Base-by-base conservation (phyloP, 2,888 invertebrate species). In the Dichetophora obliterata region DNA sequence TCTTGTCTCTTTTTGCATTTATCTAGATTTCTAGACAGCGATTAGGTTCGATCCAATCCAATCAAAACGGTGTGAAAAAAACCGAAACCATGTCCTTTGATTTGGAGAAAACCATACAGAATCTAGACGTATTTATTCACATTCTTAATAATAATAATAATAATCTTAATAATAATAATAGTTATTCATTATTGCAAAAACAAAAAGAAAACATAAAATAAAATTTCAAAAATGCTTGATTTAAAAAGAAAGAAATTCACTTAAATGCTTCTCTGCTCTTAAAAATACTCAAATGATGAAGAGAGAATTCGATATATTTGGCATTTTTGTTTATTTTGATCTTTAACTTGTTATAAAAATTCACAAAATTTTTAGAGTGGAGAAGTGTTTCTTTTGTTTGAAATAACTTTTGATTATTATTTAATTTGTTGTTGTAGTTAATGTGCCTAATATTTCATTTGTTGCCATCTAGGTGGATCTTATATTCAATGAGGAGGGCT, bases 401-500 rank as follows among this genome's bases (percentile, higher is more conserved):
- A 63, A 37, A 72, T n/a, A 48, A 48, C 24, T n/a, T 9, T 22
- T 52, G 9, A 48, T 24, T 71, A 14, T 27, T 50, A 50, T 50
- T 2, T 31, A n/a, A 52, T 50, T 11, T n/a, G 19, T 6, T 50
- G 9, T 4, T 50, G 48, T 50, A 50, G 22, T 48, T 16, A 66
- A 43, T 37, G 5, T 52, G n/a, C 11, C 54, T 65, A 48, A 69
- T 71, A 66, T 59, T 75, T 70, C 11, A 77, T 75, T 37, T 59
- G 75, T 77, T 74, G 48, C 31, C 75, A 11, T 61, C 50, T 81
- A 89, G 90, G 89, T 89, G 82, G 89, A 90, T 84, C 84, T 89
- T 75, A 84, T 90, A 80, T 89, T 89, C 79, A 89, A 89, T 80
- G 90, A 90, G 82, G 89, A 90, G 84, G 89, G 89, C 81, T 87